These are phyloP conservation scores for Phenganax marumi DNA, from an alignment of 92 coral and sea anemone species.

Conservation along the genomic window DNA sequence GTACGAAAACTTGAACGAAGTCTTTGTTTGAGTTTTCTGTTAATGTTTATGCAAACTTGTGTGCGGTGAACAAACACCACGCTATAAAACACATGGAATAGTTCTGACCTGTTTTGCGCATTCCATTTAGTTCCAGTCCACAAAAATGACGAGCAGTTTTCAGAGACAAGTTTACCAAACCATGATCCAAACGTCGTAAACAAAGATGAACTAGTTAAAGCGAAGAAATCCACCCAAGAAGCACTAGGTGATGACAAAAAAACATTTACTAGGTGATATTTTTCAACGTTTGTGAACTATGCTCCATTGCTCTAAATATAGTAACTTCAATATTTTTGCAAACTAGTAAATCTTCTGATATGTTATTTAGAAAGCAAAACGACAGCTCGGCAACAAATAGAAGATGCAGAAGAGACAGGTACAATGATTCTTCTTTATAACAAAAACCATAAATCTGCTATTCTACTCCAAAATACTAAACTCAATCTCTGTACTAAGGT, in stretches of 20 bases:
- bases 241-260: neutral
- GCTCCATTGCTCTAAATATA: neutral
- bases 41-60: neutral
- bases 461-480: neutral
- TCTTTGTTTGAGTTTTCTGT: neutral
- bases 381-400: constrained; percentile 4
- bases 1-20: neutral
- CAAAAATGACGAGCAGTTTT: neutral
- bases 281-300: neutral
- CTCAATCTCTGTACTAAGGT: constrained; percentile 16
- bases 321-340: neutral
- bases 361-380: neutral
- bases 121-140: constrained; percentile 3
- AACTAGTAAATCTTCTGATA: neutral
- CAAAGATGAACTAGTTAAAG: neutral
- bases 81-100: too few species aligned
- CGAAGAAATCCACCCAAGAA: neutral
- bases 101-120: neutral
- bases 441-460: neutral
- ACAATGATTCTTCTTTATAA: neutral
- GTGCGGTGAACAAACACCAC: constrained; percentile 23
- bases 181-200: neutral
- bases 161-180: constrained; percentile 23
- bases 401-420: constrained; percentile 25
- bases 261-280: neutral